phyloP scores from a whole-genome alignment of 2,113 vertebrate species.

The Clarias batrachus region DNA sequence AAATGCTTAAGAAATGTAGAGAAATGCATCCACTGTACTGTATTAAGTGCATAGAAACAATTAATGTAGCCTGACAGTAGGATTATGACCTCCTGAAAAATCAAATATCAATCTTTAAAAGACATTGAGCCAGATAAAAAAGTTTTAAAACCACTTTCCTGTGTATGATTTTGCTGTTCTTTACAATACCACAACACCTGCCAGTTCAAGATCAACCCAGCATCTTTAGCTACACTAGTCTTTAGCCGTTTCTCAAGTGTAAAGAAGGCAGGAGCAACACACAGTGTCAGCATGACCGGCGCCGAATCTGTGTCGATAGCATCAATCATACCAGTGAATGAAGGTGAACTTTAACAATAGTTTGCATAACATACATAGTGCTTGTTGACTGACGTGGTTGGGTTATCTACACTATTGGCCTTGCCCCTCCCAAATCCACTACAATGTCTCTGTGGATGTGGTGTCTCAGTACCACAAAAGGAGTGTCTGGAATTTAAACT shows the following conservation, averaged over 20 bases:
- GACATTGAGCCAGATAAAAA: background rate
- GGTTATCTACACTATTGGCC: conserved; percentile 27
- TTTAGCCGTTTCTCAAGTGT: conserved; percentile 7
- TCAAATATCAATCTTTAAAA: background rate
- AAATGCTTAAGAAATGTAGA: background rate
- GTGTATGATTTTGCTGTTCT: background rate
- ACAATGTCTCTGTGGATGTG: conserved; percentile 3
- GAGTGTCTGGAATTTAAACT: conserved; percentile 25
- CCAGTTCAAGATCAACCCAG: background rate
- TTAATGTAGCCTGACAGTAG: background rate
- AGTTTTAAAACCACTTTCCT: background rate
- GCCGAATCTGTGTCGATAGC: conserved; percentile 35
- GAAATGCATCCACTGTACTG: background rate
- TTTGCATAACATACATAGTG: conserved; percentile 45
- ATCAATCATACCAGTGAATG: conserved; percentile 30
- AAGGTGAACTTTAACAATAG: conserved; percentile 49
- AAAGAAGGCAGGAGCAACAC: background rate
- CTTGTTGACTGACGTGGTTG: background rate
- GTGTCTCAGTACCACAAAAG: conserved; percentile 5
- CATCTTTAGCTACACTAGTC: background rate
- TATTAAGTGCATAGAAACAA: background rate
- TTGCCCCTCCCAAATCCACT: conserved; percentile 16
- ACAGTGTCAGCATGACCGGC: conserved; percentile 17
- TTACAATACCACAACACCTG: background rate
- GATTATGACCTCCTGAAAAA: background rate